Conservation (phyloP, 2,888 invertebrate species). For the Chelonus formosanus region DNA sequence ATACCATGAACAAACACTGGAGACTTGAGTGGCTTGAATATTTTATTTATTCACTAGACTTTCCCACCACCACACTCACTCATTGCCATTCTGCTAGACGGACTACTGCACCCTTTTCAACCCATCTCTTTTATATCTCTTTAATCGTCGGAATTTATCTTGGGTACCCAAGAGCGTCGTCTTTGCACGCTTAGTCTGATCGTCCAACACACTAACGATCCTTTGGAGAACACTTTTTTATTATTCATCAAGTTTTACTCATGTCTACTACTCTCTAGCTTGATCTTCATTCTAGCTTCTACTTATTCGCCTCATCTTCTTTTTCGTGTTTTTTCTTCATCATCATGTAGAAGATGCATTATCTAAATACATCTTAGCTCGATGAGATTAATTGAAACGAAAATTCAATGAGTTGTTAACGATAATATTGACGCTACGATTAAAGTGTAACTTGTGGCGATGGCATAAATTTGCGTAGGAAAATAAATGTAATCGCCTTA, state of each 20-base stretch:
- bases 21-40: constrained; percentile 53
- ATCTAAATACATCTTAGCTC: not conserved
- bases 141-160: constrained; percentile 40
- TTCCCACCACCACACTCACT: constrained; percentile 5
- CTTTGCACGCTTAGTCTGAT: constrained; percentile 4
- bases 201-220: constrained; percentile 10
- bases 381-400: constrained; percentile 8
- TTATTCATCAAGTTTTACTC: not conserved
- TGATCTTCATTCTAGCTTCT: not conserved
- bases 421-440: constrained; percentile 28
- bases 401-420: constrained; percentile 16
- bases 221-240: constrained; percentile 3
- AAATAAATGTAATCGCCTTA: constrained; percentile 63
- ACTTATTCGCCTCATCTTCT: not conserved
- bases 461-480: constrained; percentile 47
- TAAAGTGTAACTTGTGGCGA: constrained; percentile 25
- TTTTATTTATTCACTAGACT: constrained; percentile 55
- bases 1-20: constrained; percentile 53
- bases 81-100: constrained; percentile 14
- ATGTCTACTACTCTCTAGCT: not conserved
- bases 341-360: too few relatives aligned
- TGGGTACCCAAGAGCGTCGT: constrained; percentile 16
- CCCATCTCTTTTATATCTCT: constrained; percentile 26
- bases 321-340: too few relatives aligned
- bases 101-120: too few relatives aligned